A percentile compares a stretch with the other conserved stretches of the same genome.
These are phyloP conservation scores for Hydropotes inermis DNA, from an alignment of 2,113 vertebrate genomes.

Conservation along the genomic window DNA sequence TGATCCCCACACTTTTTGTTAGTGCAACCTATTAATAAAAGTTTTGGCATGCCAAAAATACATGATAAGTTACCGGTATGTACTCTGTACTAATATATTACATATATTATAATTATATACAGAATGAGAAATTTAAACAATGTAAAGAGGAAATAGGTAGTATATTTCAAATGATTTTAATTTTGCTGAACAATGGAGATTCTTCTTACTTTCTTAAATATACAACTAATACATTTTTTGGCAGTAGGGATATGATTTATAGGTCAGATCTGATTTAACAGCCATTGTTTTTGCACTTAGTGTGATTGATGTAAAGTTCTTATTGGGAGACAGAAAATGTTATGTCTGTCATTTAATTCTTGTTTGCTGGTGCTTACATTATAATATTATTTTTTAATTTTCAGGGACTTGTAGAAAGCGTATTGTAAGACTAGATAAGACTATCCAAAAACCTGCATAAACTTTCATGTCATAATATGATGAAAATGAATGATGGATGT, in stretches of 20 bases:
- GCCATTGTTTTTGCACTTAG: not conserved
- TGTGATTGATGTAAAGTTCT: not conserved
- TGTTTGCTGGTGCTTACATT: not conserved
- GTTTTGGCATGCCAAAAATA: not conserved
- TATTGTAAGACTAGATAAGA: not conserved
- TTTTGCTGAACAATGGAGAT: not conserved
- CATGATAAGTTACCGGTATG: not conserved
- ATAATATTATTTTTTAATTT: conserved; percentile 20
- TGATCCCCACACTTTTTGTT: not conserved
- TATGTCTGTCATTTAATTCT: not conserved
- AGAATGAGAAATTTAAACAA: not conserved
- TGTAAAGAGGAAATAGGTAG: not conserved
- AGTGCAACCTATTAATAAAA: not conserved
- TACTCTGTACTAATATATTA: not conserved
- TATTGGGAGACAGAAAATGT: not conserved
- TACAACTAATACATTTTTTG: not conserved
- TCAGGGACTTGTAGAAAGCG: not conserved
- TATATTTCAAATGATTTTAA: not conserved
- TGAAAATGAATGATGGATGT: not conserved
- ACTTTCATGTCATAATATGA: not conserved
- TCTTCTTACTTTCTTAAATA: not conserved
- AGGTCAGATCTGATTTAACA: not conserved
- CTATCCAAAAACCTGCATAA: not conserved
- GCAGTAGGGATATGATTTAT: not conserved
- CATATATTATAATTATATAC: not conserved